phyloP scores from a whole-genome alignment of 2,888 invertebrate genomes.

The Criorhina ranunculi region DNA sequence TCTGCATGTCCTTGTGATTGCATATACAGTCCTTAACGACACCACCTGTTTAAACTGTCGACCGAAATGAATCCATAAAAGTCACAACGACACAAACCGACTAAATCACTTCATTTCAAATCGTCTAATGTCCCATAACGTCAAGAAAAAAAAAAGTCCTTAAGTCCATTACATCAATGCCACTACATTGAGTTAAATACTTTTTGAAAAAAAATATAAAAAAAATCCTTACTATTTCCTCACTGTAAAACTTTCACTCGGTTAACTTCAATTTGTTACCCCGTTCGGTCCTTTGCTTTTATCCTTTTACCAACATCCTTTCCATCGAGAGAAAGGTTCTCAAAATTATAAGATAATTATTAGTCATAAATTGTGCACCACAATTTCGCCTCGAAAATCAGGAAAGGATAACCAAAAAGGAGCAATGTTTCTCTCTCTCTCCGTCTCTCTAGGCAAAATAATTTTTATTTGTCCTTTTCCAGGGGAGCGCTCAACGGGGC shows the following conservation, averaged over 20 bases:
- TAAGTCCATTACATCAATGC: background rate
- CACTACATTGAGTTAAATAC: background rate
- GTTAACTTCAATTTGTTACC: conserved; percentile 23
- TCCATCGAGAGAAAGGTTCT: background rate
- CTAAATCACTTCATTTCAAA: background rate
- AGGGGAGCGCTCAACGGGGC: background rate
- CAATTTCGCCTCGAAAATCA: conserved; percentile 12
- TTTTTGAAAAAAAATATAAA: too few relatives aligned
- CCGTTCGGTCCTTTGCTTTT: background rate
- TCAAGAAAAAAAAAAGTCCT: too few relatives aligned
- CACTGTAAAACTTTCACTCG: conserved; percentile 6
- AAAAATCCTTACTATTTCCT: background rate
- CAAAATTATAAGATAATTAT: conserved; percentile 25
- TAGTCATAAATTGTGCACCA: conserved; percentile 26
- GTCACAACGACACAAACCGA: background rate
- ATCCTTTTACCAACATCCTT: background rate
- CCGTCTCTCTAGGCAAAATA: conserved; percentile 10
- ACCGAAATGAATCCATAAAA: too few relatives aligned
- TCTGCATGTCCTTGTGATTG: too few relatives aligned
- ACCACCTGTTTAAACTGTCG: too few relatives aligned
- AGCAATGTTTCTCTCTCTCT: background rate
- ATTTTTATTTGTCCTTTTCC: conserved; percentile 42
- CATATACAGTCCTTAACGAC: too few relatives aligned
- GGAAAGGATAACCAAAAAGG: background rate
- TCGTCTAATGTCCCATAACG: background rate